Evolutionary conservation across 2,888 invertebrate genomes (phyloP), one percentile per base, ranked within the genome.

Genomic region (Cacoxenus indagator): DNA sequence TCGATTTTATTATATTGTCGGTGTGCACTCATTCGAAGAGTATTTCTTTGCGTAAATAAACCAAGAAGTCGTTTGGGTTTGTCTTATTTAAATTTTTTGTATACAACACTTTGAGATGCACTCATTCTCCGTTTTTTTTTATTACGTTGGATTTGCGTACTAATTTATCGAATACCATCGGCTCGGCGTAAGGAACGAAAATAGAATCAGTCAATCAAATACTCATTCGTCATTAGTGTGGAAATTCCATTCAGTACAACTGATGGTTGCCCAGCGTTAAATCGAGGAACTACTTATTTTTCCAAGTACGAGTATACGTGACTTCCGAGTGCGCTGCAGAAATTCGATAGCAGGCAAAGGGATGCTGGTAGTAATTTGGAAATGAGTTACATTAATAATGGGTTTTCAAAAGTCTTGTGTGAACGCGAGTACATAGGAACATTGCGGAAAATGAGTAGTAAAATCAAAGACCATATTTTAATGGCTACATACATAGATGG

Each of bases 191-290:
- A 37, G 43, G 19, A 22, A 27, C 26, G 24, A 45, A 61, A 62
- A 62, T 62, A 62, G 61, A 62, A 62, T 45, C 6, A 31, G 26
- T 62, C 61, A 62, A 62, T 45, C 61, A 62, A 62, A 45, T 17
- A 14, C 27, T 37, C 14, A 37, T 37, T 14, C 37, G 37, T 37
- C 37, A 37, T 37, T 37, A 37, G 37, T 37, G 37, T 48, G 48
- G 48, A 48, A 48, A 48, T 48, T 19, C 48, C 37, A 11, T 4
- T 48, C 48, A n/a, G 29, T 29, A 57, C 57, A 37, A 14, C 37
- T 37, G 9, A 37, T 37, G 9, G 37, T 37, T 14, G 5, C 9
- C 37, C n/a, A 22, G 37, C 5, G 14, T 37, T 11, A 37, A 37
- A 5, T 8, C 8, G 14, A 37, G 8, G 37, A 2, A 37, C 8